These are phyloP conservation scores for Tretioscincus oriximinensis DNA, from an alignment of 2,113 vertebrate genomes.

Conservation along the genomic window DNA sequence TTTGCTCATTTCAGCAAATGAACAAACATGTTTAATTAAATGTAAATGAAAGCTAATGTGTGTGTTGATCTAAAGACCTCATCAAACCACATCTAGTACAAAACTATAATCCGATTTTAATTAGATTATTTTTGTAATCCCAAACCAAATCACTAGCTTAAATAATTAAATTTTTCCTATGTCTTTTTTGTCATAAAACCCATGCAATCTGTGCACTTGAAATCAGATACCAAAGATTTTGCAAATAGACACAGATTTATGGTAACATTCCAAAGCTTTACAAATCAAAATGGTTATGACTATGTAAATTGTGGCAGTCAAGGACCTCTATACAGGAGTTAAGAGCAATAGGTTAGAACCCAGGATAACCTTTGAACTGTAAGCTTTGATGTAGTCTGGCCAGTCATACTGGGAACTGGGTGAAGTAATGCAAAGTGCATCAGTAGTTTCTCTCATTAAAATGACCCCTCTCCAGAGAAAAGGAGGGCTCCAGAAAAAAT, in stretches of 20 bases:
- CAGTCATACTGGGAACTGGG: no score
- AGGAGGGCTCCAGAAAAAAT: no score
- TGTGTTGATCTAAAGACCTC: background rate
- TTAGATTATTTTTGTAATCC: constrained; percentile 17
- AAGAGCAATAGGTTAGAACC: no score
- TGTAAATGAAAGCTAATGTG: constrained; percentile 21
- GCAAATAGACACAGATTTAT: background rate
- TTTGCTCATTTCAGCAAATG: constrained; percentile 21
- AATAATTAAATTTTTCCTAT: constrained; percentile 4
- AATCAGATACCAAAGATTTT: background rate
- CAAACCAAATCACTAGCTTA: constrained; percentile 5
- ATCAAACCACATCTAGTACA: constrained; percentile 10
- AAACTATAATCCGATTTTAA: background rate
- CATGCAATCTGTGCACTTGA: background rate
- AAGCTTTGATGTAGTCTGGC: no score
- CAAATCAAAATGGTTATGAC: background rate
- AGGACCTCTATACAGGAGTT: no score
- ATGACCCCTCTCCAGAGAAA: no score
- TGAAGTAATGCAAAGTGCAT: no score
- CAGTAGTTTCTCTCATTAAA: no score
- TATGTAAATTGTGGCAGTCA: background rate
- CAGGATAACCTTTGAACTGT: no score
- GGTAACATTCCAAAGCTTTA: constrained; percentile 33
- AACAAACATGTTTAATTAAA: constrained; percentile 5
- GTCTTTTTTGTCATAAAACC: background rate